A percentile compares a stretch with the other conserved stretches of the same genome.
Conservation (phyloP, 2,888 invertebrate species). For the Cantharis lateralis region DNA sequence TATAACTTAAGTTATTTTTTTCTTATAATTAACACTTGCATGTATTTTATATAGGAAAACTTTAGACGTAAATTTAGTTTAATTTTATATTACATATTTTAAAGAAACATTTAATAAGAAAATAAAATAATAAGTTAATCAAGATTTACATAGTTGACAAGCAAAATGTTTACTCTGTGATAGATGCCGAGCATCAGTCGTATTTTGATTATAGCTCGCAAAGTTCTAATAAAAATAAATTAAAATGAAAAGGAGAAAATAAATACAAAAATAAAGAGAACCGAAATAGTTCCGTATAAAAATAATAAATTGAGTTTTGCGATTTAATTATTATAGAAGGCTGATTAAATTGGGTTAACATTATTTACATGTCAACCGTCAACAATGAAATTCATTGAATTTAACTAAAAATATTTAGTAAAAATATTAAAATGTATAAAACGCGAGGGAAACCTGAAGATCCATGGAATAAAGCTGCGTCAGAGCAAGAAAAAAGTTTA, state of each 20-base stretch:
- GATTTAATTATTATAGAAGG: not conserved
- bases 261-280: no score
- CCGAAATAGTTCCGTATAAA: not conserved
- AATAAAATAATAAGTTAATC: not conserved
- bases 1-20: not conserved
- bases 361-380: not conserved
- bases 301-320: not conserved
- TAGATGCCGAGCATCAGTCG: not conserved
- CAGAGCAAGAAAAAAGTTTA: constrained; percentile 21
- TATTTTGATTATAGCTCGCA: not conserved
- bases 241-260: not conserved
- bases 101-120: not conserved
- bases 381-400: not conserved
- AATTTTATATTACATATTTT: not conserved
- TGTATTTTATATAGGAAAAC: not conserved
- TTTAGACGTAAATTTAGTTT: not conserved
- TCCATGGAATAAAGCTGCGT: constrained; percentile 25
- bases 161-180: not conserved
- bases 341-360: not conserved
- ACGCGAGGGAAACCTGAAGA: constrained; percentile 33
- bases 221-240: not conserved
- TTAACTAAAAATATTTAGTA: not conserved
- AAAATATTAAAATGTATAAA: constrained; percentile 30
- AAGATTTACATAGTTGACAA: not conserved
- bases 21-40: not conserved